Conservation (phyloP, 2,797 vertebrate genomes). For the Myotis myotis region DNA sequence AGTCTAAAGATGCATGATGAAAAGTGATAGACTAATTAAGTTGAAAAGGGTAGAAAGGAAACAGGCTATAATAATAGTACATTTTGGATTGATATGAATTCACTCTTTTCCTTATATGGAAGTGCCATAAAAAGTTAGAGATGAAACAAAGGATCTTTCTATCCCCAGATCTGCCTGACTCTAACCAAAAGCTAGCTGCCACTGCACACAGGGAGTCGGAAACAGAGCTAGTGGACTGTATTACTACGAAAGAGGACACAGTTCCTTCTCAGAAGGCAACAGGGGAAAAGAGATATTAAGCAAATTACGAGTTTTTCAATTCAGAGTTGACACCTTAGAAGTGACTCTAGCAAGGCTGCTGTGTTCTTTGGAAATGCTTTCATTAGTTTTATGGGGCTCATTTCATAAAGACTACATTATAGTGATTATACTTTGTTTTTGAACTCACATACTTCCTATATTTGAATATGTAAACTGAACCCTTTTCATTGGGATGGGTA, state of each 20-base stretch:
- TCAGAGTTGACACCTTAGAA: background rate
- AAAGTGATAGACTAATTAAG: background rate
- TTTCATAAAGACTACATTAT: background rate
- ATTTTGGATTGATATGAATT: background rate
- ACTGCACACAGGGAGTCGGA: background rate
- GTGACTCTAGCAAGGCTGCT: background rate
- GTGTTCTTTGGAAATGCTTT: conserved; percentile 14
- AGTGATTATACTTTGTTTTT: background rate
- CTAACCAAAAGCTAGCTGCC: background rate
- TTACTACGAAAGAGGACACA: background rate
- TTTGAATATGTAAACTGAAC: background rate
- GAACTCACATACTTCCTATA: background rate
- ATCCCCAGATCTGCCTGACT: background rate
- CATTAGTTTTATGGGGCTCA: conserved; percentile 23
- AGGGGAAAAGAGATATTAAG: background rate
- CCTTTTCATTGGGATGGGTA: background rate
- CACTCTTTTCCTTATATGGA: background rate
- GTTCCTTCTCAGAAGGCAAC: background rate
- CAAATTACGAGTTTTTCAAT: background rate
- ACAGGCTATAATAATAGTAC: background rate
- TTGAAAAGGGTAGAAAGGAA: conserved; percentile 20
- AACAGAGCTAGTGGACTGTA: background rate
- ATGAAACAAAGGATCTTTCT: conserved; percentile 14
- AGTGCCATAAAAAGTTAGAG: background rate
- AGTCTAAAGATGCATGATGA: background rate